phyloP scores from a whole-genome alignment of 1,140 invertebrate species.

The Drosophila repleta region DNA sequence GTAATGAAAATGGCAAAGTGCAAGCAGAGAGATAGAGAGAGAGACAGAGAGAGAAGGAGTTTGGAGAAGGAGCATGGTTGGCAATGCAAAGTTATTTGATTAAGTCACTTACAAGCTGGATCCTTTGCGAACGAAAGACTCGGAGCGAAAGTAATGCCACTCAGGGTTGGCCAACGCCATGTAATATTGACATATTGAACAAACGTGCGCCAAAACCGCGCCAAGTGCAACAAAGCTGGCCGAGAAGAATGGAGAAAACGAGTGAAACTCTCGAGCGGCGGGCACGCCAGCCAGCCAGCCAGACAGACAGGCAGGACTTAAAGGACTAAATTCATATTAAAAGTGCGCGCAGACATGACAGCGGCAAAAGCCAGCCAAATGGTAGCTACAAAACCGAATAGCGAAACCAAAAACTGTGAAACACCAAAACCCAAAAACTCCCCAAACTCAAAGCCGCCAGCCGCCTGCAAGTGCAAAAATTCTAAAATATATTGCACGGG shows the following conservation, averaged over 20 bases:
- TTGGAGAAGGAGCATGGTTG: neutral
- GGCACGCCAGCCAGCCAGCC: neutral
- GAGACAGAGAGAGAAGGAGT: constrained; percentile 12
- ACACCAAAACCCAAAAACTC: constrained; percentile 12
- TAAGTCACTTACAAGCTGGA: constrained; percentile 71
- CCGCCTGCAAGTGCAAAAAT: constrained; percentile 57
- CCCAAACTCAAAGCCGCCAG: neutral
- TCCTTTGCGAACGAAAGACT: constrained; percentile 23
- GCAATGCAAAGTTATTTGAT: constrained; percentile 82
- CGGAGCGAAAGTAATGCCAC: constrained; percentile 59
- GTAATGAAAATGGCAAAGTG: constrained; percentile 34
- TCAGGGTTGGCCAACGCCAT: constrained; percentile 60
- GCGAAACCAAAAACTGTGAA: constrained; percentile 17
- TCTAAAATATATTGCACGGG: constrained; percentile 78
- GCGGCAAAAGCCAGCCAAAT: constrained; percentile 40
- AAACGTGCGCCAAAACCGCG: constrained; percentile 64
- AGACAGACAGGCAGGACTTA: constrained; percentile 58
- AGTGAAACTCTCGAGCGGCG: constrained; percentile 2
- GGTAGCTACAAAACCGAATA: constrained; percentile 16
- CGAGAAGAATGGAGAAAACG: neutral
- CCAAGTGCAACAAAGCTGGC: constrained; percentile 65
- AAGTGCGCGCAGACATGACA: constrained; percentile 78
- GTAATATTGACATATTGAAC: constrained; percentile 82
- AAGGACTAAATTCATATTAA: constrained; percentile 82
- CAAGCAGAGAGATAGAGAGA: constrained; percentile 11